Percentiles rank a stretch among this genome's conserved stretches.
These are phyloP conservation scores for Enteromius unitaeniatus DNA, from an alignment of 2,797 vertebrate species.

Conservation along the genomic window DNA sequence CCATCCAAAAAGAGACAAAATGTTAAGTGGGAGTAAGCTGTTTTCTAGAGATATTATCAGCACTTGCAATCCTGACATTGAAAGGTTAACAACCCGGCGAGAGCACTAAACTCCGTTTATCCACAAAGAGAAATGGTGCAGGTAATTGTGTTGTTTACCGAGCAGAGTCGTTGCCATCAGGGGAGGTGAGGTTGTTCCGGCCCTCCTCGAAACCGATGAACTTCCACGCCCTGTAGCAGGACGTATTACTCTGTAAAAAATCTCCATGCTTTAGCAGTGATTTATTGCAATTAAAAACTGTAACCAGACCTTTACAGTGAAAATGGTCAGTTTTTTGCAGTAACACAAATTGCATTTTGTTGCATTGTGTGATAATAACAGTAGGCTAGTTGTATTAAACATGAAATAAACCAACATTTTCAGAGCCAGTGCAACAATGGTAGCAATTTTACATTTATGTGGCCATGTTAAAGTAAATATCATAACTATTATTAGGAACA, in stretches of 20 bases:
- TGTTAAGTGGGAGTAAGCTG: slow-evolving; percentile 27
- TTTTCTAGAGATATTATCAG: slow-evolving; percentile 40
- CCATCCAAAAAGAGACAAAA: slow-evolving; percentile 7
- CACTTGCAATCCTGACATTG: slow-evolving; percentile 61
- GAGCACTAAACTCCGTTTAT: slow-evolving; percentile 48
- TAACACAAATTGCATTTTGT: not conserved
- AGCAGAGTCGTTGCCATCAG: slow-evolving; percentile 62
- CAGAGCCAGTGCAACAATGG: not conserved
- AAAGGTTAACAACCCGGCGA: slow-evolving; percentile 63
- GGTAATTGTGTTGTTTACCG: slow-evolving; percentile 50
- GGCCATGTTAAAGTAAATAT: no score
- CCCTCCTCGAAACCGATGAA: slow-evolving; percentile 64
- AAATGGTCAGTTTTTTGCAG: not conserved
- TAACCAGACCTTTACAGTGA: not conserved
- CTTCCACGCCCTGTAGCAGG: slow-evolving; percentile 71
- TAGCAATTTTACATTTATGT: not conserved
- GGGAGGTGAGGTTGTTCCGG: slow-evolving; percentile 22
- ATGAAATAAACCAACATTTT: not conserved
- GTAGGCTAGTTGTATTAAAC: not conserved
- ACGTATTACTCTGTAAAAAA: slow-evolving; percentile 59
- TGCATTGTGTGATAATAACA: not conserved
- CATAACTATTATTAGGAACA: not conserved
- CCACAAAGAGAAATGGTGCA: slow-evolving; percentile 46
- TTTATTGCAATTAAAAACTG: not conserved
- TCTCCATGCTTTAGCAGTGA: not conserved